phyloP scores from a whole-genome alignment of 2,888 invertebrate genomes.

The Cacoxenus indagator region DNA sequence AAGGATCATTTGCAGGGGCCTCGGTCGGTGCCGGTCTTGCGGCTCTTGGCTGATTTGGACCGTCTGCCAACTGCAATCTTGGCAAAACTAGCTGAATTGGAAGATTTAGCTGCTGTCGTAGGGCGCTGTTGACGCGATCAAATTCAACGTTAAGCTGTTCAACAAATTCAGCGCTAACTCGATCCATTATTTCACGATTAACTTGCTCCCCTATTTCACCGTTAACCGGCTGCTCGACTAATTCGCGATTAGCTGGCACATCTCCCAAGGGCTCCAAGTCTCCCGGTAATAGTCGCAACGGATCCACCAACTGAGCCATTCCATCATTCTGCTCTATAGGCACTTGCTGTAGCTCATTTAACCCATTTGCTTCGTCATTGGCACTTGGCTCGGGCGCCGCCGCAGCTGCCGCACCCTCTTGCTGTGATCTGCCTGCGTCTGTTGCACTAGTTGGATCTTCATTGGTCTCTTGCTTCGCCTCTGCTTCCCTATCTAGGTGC shows the following conservation, averaged over 20 bases:
- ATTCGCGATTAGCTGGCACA: not conserved
- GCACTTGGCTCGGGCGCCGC: constrained; percentile 10
- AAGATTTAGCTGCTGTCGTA: too few species aligned
- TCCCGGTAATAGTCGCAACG: not conserved
- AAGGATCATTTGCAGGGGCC: too few species aligned
- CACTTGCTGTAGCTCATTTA: not conserved
- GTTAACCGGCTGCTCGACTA: not conserved
- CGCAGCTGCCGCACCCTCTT: not conserved
- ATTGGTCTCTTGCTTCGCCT: not conserved
- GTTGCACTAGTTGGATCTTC: not conserved
- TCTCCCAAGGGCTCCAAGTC: not conserved
- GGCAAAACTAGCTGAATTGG: too few species aligned
- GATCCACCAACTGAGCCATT: not conserved
- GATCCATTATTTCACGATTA: not conserved
- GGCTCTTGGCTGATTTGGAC: too few species aligned
- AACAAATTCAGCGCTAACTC: not conserved
- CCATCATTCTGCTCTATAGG: not conserved
- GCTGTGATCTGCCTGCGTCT: not conserved
- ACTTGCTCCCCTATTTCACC: not conserved
- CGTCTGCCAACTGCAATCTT: too few species aligned
- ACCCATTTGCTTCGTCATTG: constrained; percentile 26
- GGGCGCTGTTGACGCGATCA: not conserved
- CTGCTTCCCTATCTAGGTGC: constrained; percentile 45
- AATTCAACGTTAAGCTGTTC: not conserved
- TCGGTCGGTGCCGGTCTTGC: too few species aligned